Evolutionary conservation across 2,888 invertebrate genomes (phyloP).

Genomic region (Rhimphoctona megacephalus): DNA sequence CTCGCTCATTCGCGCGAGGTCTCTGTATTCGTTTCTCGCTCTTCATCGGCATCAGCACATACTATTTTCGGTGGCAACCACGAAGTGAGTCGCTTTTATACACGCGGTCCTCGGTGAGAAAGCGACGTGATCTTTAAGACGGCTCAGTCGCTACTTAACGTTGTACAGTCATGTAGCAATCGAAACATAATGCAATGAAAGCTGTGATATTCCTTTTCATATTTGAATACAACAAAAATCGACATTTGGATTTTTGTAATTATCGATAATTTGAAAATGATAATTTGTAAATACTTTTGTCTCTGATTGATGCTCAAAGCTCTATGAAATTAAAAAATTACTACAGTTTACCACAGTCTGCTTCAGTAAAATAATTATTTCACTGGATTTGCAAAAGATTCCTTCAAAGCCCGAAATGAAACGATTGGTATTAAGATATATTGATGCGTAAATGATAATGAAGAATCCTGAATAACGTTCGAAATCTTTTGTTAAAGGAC

Average conservation of each 20-base stretch:
- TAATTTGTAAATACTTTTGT: neutral
- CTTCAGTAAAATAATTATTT: neutral
- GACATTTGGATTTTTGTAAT: neutral
- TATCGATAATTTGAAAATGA: neutral
- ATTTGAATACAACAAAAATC: conserved; percentile 14
- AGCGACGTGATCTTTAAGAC: conserved; percentile 48
- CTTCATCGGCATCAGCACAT: conserved; percentile 51
- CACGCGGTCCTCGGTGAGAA: conserved; percentile 28
- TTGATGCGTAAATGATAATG: neutral
- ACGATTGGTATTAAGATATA: neutral
- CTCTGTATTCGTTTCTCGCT: conserved; percentile 63
- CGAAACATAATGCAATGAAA: conserved; percentile 15
- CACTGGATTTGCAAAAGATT: neutral
- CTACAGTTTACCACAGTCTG: neutral
- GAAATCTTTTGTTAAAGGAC: neutral
- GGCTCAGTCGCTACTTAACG: conserved; percentile 61
- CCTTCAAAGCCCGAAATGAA: neutral
- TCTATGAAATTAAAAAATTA: neutral
- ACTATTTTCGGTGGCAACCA: conserved; percentile 63
- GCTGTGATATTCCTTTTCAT: conserved; percentile 6
- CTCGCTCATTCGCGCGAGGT: conserved; percentile 75
- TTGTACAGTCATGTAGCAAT: neutral
- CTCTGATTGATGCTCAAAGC: neutral
- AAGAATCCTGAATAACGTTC: neutral
- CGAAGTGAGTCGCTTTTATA: conserved; percentile 42